A percentile compares a stretch with the other conserved stretches of the same genome.
These are phyloP conservation scores for Lineus longissimus DNA, from an alignment of 1,140 invertebrate genomes.

Conservation along the genomic window DNA sequence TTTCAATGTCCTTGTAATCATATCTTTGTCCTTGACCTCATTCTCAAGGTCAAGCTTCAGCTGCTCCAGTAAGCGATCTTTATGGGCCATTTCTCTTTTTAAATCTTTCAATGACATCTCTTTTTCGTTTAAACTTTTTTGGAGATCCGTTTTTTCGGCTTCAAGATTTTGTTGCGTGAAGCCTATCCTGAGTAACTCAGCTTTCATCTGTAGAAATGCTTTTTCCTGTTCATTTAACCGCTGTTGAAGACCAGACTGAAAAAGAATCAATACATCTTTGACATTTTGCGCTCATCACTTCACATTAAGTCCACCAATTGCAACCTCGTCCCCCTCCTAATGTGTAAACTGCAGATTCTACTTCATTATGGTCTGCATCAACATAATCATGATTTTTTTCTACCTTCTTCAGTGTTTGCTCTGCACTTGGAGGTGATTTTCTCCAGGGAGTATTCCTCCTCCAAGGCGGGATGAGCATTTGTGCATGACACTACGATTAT, in stretches of 20 bases:
- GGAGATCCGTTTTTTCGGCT: constrained; percentile 37
- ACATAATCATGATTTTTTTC: too few species aligned
- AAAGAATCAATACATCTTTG: neutral
- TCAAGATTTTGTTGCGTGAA: constrained; percentile 39
- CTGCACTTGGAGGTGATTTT: too few species aligned
- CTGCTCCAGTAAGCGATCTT: constrained; percentile 15
- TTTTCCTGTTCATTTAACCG: constrained; percentile 39
- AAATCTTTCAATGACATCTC: constrained; percentile 31
- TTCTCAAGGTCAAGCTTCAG: constrained; percentile 33
- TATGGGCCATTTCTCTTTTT: constrained; percentile 23
- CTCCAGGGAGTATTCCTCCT: too few species aligned
- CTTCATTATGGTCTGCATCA: too few species aligned
- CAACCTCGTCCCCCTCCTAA: too few species aligned
- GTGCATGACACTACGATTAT: too few species aligned
- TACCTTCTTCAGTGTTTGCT: too few species aligned
- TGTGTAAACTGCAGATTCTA: too few species aligned
- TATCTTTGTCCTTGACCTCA: constrained; percentile 38
- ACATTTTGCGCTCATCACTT: neutral
- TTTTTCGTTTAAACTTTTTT: constrained; percentile 40
- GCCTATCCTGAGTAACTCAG: constrained; percentile 36
- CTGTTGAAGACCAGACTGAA: constrained; percentile 35
- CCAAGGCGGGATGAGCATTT: too few species aligned
- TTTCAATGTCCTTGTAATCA: constrained; percentile 25
- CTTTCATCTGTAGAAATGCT: constrained; percentile 34
- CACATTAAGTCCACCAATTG: neutral